Conservation (phyloP, 2,888 invertebrate genomes). For the Muschampia staudingeri region DNA sequence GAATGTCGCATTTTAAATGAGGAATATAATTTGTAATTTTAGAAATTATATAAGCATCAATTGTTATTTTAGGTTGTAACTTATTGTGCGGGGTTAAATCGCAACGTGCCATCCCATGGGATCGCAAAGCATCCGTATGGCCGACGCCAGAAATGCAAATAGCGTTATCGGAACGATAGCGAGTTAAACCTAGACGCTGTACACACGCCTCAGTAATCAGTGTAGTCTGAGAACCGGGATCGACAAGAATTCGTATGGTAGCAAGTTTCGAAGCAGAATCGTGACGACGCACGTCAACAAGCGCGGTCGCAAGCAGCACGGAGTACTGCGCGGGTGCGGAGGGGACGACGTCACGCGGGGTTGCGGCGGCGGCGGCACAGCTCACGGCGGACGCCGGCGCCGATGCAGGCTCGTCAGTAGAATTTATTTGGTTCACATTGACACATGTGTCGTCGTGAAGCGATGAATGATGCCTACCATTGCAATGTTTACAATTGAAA, state of each 20-base stretch:
- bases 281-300: not conserved
- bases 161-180: not conserved
- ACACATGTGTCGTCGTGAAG: not conserved
- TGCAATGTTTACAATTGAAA: constrained; percentile 14
- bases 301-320: constrained; percentile 4
- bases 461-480: constrained; percentile 8
- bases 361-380: not conserved
- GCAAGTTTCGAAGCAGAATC: not conserved
- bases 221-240: constrained; percentile 5
- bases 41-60: constrained; percentile 22
- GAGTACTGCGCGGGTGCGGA: constrained; percentile 4
- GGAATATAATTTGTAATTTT: constrained; percentile 27
- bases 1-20: constrained; percentile 4
- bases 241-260: not conserved
- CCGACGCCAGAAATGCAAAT: constrained; percentile 14
- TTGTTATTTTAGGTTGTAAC: not conserved
- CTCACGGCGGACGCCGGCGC: not conserved
- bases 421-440: not conserved
- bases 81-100: constrained; percentile 21
- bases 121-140: not conserved
- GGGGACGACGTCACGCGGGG: not conserved
- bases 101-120: constrained; percentile 9
- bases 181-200: constrained; percentile 29
- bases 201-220: constrained; percentile 25
- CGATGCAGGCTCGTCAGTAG: not conserved